phyloP scores from a whole-genome alignment of 2,888 invertebrate species.

The Acleris holmiana region DNA sequence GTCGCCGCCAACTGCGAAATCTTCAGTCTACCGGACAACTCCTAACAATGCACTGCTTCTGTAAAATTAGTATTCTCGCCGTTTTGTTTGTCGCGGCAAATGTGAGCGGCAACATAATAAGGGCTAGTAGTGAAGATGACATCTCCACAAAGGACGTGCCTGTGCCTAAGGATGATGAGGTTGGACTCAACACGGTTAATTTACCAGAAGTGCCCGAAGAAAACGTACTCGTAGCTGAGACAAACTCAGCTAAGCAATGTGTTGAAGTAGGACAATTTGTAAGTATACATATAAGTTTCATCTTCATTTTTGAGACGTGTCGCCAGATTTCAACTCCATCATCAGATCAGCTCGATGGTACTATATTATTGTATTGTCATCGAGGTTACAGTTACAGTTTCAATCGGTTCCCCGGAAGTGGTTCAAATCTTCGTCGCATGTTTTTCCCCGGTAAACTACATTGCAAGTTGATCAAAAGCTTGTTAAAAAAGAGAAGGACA shows the following conservation, averaged over 20 bases:
- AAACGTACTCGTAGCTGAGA: conserved; percentile 29
- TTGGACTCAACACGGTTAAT: not conserved
- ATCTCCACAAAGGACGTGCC: conserved; percentile 40
- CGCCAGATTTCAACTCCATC: too few relatives aligned
- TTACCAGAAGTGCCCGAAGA: conserved; percentile 39
- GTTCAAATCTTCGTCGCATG: too few relatives aligned
- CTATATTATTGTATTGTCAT: too few relatives aligned
- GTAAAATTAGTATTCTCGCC: conserved; percentile 37
- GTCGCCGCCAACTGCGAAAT: conserved; percentile 4
- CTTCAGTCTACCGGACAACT: conserved; percentile 21
- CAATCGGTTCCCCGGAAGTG: too few relatives aligned
- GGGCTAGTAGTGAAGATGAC: conserved; percentile 43
- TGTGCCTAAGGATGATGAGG: conserved; percentile 13
- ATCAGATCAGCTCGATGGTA: too few relatives aligned
- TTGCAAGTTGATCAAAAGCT: too few relatives aligned
- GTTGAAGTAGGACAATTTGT: conserved; percentile 65
- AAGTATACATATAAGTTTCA: too few relatives aligned
- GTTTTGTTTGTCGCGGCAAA: conserved; percentile 46
- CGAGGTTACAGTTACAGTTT: too few relatives aligned
- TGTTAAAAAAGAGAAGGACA: too few relatives aligned
- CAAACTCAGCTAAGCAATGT: conserved; percentile 45
- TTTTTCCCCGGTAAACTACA: too few relatives aligned
- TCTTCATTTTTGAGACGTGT: too few relatives aligned
- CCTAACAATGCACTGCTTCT: conserved; percentile 25
- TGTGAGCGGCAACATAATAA: conserved; percentile 53